These are phyloP conservation scores for Charaxes varanes DNA, from an alignment of 1,140 invertebrate species.

Conservation along the genomic window DNA sequence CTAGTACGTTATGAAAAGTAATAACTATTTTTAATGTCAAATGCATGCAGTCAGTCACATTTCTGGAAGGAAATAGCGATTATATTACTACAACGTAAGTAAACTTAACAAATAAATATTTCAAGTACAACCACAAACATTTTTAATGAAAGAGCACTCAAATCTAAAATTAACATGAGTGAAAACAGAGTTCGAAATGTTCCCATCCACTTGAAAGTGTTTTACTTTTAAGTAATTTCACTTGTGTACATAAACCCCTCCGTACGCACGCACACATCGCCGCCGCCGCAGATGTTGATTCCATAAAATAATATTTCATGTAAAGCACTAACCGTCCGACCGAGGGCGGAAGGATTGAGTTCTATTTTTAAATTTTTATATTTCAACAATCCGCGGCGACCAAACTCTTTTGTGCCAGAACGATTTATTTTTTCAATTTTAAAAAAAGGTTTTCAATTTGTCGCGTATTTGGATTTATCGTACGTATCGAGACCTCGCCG, in stretches of 20 bases:
- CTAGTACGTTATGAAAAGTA: too few relatives aligned
- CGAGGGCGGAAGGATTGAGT: conserved; percentile 71
- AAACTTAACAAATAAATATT: conserved; percentile 12
- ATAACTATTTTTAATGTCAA: too few relatives aligned
- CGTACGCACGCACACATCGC: conserved; percentile 35
- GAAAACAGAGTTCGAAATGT: conserved; percentile 58
- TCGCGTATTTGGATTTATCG: conserved; percentile 9
- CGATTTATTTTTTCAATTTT: conserved; percentile 26
- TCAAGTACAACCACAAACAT: conserved; percentile 15
- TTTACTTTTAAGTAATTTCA: conserved; percentile 68
- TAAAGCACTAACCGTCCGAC: conserved; percentile 65
- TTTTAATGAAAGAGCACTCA: conserved; percentile 39
- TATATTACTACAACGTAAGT: too few relatives aligned
- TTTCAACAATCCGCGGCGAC: conserved; percentile 60
- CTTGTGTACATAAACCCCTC: conserved; percentile 65
- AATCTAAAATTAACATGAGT: conserved; percentile 61
- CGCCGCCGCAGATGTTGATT: conserved; percentile 66
- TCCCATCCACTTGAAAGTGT: conserved; percentile 66
- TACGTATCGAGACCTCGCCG: conserved; percentile 3
- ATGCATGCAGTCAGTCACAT: too few relatives aligned
- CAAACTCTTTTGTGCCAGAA: conserved; percentile 40
- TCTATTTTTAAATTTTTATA: conserved; percentile 72
- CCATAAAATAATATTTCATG: conserved; percentile 74
- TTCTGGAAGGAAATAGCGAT: too few relatives aligned
- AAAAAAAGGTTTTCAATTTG: conserved; percentile 21